phyloP scores from a whole-genome alignment of 2,888 invertebrate species.

The Imbricaverruca yamaguchii region DNA sequence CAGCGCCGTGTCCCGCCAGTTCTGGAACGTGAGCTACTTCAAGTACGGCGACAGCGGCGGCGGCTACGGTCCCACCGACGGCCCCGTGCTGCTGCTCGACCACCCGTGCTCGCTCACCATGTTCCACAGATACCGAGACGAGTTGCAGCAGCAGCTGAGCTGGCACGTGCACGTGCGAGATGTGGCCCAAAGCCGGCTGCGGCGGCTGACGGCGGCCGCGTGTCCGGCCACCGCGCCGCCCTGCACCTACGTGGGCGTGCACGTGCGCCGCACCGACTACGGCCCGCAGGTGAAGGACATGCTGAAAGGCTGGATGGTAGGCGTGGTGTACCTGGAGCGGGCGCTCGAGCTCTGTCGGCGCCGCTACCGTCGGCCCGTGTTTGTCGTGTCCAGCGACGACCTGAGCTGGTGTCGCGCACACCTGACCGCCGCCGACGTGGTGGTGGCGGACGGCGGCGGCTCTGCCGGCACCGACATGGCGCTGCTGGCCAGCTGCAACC shows the following conservation, averaged over 20 bases:
- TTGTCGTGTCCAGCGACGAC: slow-evolving; percentile 33
- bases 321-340: slow-evolving; percentile 26
- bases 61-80: slow-evolving; percentile 4
- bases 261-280: slow-evolving; percentile 32
- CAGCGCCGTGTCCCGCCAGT: neutral
- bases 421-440: slow-evolving; percentile 10
- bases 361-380: slow-evolving; percentile 28
- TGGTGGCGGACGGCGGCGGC: slow-evolving; percentile 22
- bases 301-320: slow-evolving; percentile 22
- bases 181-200: neutral
- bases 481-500: slow-evolving; percentile 32
- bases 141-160: slow-evolving; percentile 25
- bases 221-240: neutral
- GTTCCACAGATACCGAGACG: slow-evolving; percentile 26
- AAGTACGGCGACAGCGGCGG: slow-evolving; percentile 16
- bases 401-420: slow-evolving; percentile 25
- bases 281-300: slow-evolving; percentile 22
- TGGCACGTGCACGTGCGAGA: neutral
- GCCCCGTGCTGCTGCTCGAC: slow-evolving; percentile 1
- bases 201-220: neutral
- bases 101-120: neutral
- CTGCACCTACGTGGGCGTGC: slow-evolving; percentile 30
- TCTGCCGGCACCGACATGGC: slow-evolving; percentile 30
- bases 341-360: slow-evolving; percentile 30
- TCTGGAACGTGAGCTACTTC: neutral